Percentiles rank a stretch among this genome's conserved stretches.
phyloP scores from a whole-genome alignment of 2,113 vertebrate genomes.

The Beaufortia kweichowensis region DNA sequence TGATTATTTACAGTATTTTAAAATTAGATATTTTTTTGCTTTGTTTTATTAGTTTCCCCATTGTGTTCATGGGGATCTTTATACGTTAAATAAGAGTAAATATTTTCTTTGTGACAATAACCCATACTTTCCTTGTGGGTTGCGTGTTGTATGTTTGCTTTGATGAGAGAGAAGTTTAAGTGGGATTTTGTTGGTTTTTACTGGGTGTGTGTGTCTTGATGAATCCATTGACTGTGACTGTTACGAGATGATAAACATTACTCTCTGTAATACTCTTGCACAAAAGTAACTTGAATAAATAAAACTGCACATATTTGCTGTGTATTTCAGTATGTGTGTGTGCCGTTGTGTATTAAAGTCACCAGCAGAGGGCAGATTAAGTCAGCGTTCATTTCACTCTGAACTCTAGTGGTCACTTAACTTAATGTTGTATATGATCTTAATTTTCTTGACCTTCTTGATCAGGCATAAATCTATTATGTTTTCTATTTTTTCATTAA shows the following conservation, averaged over 20 bases:
- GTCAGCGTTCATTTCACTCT: not conserved
- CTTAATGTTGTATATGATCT: constrained; percentile 8
- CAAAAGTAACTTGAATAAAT: constrained; percentile 21
- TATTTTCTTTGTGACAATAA: not conserved
- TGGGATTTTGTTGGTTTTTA: not conserved
- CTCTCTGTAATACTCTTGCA: constrained; percentile 26
- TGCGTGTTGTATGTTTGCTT: not conserved
- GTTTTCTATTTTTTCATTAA: constrained; percentile 26
- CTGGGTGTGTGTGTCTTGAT: not conserved
- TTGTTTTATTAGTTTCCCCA: too few relatives aligned
- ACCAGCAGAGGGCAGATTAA: constrained; percentile 36
- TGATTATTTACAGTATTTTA: not conserved
- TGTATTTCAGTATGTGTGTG: not conserved
- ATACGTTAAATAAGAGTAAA: not conserved
- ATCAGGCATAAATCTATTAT: constrained; percentile 35
- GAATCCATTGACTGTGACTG: constrained; percentile 9
- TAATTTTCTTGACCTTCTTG: constrained; percentile 16
- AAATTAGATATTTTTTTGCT: not conserved
- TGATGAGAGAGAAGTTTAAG: not conserved
- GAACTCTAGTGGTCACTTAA: constrained; percentile 1
- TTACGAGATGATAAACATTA: constrained; percentile 21
- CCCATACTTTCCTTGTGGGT: not conserved
- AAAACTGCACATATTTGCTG: not conserved
- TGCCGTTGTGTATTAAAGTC: not conserved
- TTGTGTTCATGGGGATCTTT: not conserved